A percentile compares a stretch with the other conserved stretches of the same genome.
Evolutionary conservation across 2,113 vertebrate genomes (phyloP).

Genomic region (Stigmatopora nigra): DNA sequence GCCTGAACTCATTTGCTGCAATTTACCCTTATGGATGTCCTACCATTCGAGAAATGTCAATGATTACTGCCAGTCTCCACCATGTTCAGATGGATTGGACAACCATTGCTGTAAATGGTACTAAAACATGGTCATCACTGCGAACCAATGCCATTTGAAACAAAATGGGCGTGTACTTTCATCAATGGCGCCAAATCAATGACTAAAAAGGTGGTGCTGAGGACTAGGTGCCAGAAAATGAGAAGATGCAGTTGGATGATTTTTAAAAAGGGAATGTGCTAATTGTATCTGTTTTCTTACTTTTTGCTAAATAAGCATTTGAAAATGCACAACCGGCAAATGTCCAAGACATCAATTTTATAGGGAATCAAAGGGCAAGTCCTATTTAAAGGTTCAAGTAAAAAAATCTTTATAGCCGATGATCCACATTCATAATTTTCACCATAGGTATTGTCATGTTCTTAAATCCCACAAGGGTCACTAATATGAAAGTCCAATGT

Average conservation of each 20-base stretch:
- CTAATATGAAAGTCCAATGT: neutral
- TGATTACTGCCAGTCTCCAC: no score
- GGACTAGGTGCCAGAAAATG: neutral
- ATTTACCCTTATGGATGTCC: no score
- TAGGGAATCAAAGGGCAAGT: conserved; percentile 34
- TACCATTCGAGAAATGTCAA: no score
- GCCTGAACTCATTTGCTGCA: no score
- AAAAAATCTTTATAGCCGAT: conserved; percentile 39
- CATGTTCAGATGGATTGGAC: no score
- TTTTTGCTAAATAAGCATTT: neutral
- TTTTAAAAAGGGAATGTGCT: neutral
- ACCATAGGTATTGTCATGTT: conserved; percentile 1
- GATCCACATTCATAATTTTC: conserved; percentile 39
- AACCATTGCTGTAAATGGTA: no score
- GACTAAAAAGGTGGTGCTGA: neutral
- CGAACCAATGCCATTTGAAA: no score
- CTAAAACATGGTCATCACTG: no score
- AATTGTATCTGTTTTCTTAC: neutral
- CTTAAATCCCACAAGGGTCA: neutral
- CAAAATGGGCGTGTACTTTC: no score
- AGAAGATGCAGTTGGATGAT: no score
- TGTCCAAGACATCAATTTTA: conserved; percentile 42
- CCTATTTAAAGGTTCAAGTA: conserved; percentile 42
- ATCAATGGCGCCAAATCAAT: no score
- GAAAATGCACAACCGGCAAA: conserved; percentile 27